Percentiles rank a stretch among this genome's conserved stretches.
Evolutionary conservation across 1,140 invertebrate genomes (phyloP).

Genomic region (Caerostris extrusa): DNA sequence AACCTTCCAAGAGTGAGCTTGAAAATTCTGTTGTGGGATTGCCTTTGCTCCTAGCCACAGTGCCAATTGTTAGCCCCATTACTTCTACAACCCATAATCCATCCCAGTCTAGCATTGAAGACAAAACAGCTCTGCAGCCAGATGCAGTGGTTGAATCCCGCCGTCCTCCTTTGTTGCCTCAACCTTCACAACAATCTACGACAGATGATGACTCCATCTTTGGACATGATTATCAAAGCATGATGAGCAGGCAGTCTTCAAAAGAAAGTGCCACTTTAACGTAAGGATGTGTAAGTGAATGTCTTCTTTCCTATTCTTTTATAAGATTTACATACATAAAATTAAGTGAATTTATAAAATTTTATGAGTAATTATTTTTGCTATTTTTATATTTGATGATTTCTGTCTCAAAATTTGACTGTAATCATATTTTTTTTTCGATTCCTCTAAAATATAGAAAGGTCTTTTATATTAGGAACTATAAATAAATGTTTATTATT

Average conservation of each 20-base stretch:
- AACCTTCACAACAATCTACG: slow-evolving; percentile 60
- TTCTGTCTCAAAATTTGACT: no score
- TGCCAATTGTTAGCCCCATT: slow-evolving; percentile 74
- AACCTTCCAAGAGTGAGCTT: slow-evolving; percentile 73
- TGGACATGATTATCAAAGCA: slow-evolving; percentile 57
- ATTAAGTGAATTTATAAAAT: no score
- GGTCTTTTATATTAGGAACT: no score
- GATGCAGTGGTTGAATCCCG: slow-evolving; percentile 60
- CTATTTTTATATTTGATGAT: no score
- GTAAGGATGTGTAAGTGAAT: neutral
- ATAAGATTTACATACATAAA: no score
- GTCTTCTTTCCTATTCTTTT: no score
- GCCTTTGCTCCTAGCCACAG: slow-evolving; percentile 74
- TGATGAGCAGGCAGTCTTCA: slow-evolving; percentile 70
- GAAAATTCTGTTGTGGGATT: slow-evolving; percentile 76
- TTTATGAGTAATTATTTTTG: no score
- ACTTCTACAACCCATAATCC: slow-evolving; percentile 10
- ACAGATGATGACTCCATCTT: slow-evolving; percentile 73
- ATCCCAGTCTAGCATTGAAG: neutral
- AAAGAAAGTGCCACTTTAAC: slow-evolving; percentile 72
- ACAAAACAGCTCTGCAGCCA: slow-evolving; percentile 70
- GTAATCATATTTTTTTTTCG: no score
- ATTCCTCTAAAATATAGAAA: no score
- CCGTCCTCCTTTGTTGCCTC: slow-evolving; percentile 65
- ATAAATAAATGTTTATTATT: no score